Conservation (phyloP, 2,113 vertebrate species). For the Rhea americana region DNA sequence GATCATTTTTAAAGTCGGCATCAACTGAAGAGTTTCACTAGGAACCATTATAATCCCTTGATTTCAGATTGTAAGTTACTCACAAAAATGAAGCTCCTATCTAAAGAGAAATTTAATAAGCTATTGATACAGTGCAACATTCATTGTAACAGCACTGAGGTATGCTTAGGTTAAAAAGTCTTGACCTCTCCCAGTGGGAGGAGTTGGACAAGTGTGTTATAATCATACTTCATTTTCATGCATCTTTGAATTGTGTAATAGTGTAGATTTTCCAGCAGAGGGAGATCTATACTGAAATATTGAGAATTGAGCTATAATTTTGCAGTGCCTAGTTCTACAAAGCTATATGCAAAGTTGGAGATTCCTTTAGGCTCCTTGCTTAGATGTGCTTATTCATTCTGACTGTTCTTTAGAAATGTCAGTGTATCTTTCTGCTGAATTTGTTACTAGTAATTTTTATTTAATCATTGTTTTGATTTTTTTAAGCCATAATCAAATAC, state of each 20-base stretch:
- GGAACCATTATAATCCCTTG: background rate
- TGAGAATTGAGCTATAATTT: background rate
- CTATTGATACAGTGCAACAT: background rate
- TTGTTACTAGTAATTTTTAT: background rate
- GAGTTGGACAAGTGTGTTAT: slow-evolving; percentile 2
- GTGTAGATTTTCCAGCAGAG: slow-evolving; percentile 50
- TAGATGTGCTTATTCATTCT: background rate
- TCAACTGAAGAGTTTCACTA: background rate
- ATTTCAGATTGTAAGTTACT: background rate
- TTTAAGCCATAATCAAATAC: background rate
- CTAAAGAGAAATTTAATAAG: slow-evolving; percentile 15
- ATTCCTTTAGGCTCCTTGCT: background rate
- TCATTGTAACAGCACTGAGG: background rate
- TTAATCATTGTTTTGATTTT: background rate
- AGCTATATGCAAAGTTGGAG: background rate
- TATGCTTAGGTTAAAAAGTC: background rate
- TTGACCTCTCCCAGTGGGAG: slow-evolving; percentile 31
- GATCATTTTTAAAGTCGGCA: background rate
- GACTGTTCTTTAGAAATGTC: background rate
- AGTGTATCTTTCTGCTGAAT: background rate
- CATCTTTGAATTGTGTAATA: background rate
- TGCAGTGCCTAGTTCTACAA: background rate
- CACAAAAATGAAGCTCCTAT: background rate
- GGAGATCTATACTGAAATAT: slow-evolving; percentile 37
- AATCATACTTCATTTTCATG: background rate